phyloP scores from a whole-genome alignment of 1,140 invertebrate species.

The Drosophila lacertosa region DNA sequence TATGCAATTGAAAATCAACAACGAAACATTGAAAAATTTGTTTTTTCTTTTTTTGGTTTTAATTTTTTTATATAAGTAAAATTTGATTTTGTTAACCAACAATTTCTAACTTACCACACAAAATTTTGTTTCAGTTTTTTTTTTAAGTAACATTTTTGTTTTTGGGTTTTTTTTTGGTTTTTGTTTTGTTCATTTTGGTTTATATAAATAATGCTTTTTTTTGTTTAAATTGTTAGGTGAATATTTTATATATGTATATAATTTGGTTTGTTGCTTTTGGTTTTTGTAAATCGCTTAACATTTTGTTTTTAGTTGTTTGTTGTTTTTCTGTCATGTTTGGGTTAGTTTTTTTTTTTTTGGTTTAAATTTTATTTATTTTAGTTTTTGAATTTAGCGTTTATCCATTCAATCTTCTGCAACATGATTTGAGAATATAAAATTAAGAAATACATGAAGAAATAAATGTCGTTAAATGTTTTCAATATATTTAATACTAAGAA shows the following conservation, averaged over 20 bases:
- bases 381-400: conserved; percentile 72
- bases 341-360: conserved; percentile 55
- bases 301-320: conserved; percentile 59
- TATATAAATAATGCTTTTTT: conserved; percentile 75
- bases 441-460: conserved; percentile 81
- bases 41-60: conserved; percentile 40
- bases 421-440: conserved; percentile 81
- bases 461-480: conserved; percentile 74
- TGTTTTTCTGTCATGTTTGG: conserved; percentile 57
- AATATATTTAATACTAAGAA: conserved; percentile 50
- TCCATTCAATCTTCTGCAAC: conserved; percentile 84
- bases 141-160: conserved; percentile 69
- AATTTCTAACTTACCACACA: conserved; percentile 84
- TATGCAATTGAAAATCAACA: conserved; percentile 78
- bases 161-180: conserved; percentile 48
- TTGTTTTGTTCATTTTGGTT: conserved; percentile 60
- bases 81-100: conserved; percentile 70
- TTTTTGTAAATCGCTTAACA: conserved; percentile 59
- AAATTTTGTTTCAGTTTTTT: conserved; percentile 80
- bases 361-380: conserved; percentile 54
- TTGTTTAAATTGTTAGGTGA: conserved; percentile 68
- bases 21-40: conserved; percentile 59
- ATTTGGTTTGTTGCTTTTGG: conserved; percentile 66
- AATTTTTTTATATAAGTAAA: conserved; percentile 43
- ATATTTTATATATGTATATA: conserved; percentile 77